phyloP scores from a whole-genome alignment of 1,140 invertebrate species.

The Sitobion miscanthi region DNA sequence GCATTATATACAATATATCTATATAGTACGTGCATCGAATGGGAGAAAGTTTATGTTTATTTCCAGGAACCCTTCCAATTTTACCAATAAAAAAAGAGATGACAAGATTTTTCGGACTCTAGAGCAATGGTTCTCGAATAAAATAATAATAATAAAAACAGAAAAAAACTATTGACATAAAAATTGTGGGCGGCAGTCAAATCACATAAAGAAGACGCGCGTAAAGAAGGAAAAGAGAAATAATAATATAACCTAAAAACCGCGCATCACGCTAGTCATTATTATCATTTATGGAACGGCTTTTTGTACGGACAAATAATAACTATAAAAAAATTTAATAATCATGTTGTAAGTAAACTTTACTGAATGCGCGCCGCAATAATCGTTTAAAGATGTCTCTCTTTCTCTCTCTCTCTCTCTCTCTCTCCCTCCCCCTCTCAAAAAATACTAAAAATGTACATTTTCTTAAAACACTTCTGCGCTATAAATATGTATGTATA shows the following conservation, averaged over 20 bases:
- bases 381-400: background rate
- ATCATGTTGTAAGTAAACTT: constrained; percentile 19
- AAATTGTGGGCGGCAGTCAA: constrained; percentile 31
- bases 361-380: background rate
- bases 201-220: constrained; percentile 18
- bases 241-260: constrained; percentile 19
- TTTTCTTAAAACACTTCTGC: background rate
- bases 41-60: background rate
- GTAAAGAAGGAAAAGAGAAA: background rate
- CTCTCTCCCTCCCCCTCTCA: no score
- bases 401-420: no score
- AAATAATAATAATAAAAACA: background rate
- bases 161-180: constrained; percentile 22
- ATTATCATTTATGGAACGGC: constrained; percentile 15
- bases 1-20: background rate
- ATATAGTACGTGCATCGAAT: background rate
- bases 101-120: constrained; percentile 9
- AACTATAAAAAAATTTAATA: constrained; percentile 36
- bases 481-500: background rate
- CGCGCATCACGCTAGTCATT: background rate
- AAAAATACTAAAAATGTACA: background rate
- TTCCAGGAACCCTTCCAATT: constrained; percentile 17
- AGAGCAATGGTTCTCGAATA: background rate
- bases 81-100: constrained; percentile 14
- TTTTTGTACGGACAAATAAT: constrained; percentile 9